phyloP scores from a whole-genome alignment of 2,113 vertebrate species.

The Ursus arctos region DNA sequence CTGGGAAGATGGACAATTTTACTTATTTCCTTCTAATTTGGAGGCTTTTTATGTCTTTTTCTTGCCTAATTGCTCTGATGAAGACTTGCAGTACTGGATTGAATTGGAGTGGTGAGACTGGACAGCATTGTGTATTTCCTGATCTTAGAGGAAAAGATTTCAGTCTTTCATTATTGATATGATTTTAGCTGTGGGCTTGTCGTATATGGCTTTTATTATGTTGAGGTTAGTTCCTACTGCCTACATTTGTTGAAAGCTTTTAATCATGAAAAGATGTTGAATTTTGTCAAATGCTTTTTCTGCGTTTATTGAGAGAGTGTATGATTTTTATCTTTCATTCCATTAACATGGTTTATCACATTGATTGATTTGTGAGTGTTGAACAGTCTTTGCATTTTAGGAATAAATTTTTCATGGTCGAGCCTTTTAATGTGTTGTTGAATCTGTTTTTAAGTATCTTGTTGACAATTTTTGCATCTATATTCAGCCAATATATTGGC shows the following conservation, averaged over 20 bases:
- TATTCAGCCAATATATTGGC: background rate
- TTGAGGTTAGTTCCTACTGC: background rate
- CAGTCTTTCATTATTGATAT: background rate
- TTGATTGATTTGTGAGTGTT: background rate
- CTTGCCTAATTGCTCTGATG: background rate
- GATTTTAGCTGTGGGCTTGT: background rate
- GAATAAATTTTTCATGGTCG: background rate
- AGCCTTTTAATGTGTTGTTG: background rate
- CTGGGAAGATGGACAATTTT: background rate
- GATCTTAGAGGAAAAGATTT: background rate
- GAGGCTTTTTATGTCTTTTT: background rate
- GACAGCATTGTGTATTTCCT: background rate
- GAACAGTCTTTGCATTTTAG: background rate
- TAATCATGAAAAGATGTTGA: background rate
- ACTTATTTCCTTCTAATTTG: background rate
- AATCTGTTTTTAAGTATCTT: background rate
- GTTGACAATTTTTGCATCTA: background rate
- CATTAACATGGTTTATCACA: background rate
- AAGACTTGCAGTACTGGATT: background rate
- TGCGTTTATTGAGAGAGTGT: background rate
- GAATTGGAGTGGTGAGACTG: background rate
- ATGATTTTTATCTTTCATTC: background rate
- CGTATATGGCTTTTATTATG: background rate
- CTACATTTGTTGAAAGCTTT: background rate
- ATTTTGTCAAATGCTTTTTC: background rate